Percentiles rank a stretch among this genome's conserved stretches.
phyloP scores from a whole-genome alignment of 1,140 invertebrate species.

The Schlechtendalia chinensis region DNA sequence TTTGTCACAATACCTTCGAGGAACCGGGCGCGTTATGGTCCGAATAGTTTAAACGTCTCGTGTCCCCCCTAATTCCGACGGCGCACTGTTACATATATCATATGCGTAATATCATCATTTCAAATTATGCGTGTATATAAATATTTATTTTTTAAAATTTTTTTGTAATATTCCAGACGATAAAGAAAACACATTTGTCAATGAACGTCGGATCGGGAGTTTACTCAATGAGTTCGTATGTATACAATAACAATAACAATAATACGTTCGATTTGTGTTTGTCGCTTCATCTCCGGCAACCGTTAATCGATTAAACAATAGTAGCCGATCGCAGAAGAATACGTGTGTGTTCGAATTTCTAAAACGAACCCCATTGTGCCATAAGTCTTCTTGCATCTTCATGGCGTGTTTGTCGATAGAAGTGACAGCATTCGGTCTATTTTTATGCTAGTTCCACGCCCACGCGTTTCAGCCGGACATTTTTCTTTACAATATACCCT shows the following conservation, averaged over 20 bases:
- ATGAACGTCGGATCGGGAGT: neutral
- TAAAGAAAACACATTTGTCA: neutral
- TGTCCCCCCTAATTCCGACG: too few relatives aligned
- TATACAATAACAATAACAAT: neutral
- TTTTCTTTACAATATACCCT: slow-evolving; percentile 6
- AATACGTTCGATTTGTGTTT: too few relatives aligned
- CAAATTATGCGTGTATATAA: neutral
- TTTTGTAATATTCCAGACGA: neutral
- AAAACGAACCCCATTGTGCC: neutral
- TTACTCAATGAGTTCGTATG: neutral
- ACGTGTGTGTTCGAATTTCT: neutral
- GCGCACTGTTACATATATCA: neutral
- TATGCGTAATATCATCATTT: neutral
- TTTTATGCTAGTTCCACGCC: slow-evolving; percentile 10
- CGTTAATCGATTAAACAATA: neutral
- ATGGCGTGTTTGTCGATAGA: neutral
- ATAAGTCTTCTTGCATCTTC: neutral
- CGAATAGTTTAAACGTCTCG: neutral
- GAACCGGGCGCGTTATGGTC: neutral
- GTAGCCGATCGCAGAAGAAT: too few relatives aligned
- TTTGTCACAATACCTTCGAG: neutral
- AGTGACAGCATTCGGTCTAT: neutral
- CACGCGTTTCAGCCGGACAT: neutral
- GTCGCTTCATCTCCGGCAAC: neutral
- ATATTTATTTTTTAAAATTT: too few relatives aligned